Conservation (phyloP, 2,113 vertebrate genomes). For the Neopipo cinnamomea region DNA sequence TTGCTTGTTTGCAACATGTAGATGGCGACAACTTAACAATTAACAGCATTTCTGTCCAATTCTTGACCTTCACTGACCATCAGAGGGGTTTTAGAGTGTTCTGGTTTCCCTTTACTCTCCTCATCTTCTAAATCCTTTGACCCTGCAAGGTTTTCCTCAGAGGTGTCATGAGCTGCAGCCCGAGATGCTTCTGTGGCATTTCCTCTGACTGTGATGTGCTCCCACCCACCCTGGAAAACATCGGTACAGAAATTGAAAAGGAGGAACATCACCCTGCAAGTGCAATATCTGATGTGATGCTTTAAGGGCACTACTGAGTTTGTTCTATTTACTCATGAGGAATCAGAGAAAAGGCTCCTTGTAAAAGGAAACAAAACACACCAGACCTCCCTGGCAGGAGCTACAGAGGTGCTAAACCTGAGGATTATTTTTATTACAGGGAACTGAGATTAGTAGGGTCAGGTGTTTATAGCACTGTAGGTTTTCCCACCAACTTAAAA, state of each 20-base stretch:
- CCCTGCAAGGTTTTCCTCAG: not conserved
- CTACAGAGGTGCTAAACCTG: not conserved
- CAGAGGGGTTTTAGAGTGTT: not conserved
- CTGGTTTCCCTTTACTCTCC: not conserved
- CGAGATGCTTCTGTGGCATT: conserved; percentile 77
- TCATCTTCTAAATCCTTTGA: not conserved
- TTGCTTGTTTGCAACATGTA: not conserved
- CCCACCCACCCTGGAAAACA: conserved; percentile 89
- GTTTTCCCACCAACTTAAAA: not conserved
- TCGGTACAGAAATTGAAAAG: not conserved
- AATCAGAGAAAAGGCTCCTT: not conserved
- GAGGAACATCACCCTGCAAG: not conserved
- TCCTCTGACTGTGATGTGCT: conserved; percentile 88
- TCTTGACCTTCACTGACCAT: conserved; percentile 42
- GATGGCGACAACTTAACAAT: conserved; percentile 47
- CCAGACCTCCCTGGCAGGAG: not conserved
- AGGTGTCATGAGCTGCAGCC: not conserved
- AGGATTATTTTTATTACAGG: not conserved
- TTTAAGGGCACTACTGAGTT: not conserved
- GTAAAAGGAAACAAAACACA: not conserved
- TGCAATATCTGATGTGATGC: not conserved
- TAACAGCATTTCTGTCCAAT: conserved; percentile 55
- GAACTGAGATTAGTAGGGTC: not conserved
- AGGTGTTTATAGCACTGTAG: not conserved
- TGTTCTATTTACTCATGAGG: not conserved